Conservation (phyloP, 2,113 vertebrate genomes). For the Triplophysa siluroides region DNA sequence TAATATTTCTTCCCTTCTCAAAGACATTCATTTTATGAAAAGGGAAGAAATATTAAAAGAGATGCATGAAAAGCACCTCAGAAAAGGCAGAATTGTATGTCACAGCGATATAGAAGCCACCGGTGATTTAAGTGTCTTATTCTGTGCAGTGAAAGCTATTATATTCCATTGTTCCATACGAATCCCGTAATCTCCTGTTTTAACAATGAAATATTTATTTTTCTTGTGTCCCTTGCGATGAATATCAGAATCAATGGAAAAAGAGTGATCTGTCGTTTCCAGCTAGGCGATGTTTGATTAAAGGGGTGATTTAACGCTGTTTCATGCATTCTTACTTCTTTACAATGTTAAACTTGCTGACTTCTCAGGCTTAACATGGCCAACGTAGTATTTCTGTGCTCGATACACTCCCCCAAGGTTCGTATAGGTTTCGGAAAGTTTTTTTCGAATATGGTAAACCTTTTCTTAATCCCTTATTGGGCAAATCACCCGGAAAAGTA, state of each 20-base stretch:
- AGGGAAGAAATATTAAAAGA: background rate
- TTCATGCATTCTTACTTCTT: no score
- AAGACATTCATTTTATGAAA: background rate
- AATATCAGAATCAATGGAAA: constrained; percentile 7
- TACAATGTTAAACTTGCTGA: no score
- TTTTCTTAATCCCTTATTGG: no score
- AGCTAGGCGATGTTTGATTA: background rate
- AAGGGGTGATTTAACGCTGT: no score
- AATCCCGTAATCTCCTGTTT: constrained; percentile 50
- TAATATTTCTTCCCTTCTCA: background rate
- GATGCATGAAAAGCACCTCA: background rate
- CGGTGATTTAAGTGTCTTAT: constrained; percentile 47
- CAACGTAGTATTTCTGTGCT: no score
- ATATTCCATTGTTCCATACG: constrained; percentile 57
- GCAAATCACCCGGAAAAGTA: no score
- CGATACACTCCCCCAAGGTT: no score
- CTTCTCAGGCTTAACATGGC: no score
- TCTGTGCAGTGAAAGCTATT: constrained; percentile 55
- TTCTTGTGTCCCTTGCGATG: background rate
- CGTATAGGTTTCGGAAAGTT: no score
- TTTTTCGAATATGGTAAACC: no score
- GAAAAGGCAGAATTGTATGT: constrained; percentile 27
- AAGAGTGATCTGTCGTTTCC: background rate
- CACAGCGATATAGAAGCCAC: constrained; percentile 41
- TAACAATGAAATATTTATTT: constrained; percentile 40